Base-by-base conservation (phyloP, 2,888 invertebrate species). In the Pristionchus exspectatus region DNA sequence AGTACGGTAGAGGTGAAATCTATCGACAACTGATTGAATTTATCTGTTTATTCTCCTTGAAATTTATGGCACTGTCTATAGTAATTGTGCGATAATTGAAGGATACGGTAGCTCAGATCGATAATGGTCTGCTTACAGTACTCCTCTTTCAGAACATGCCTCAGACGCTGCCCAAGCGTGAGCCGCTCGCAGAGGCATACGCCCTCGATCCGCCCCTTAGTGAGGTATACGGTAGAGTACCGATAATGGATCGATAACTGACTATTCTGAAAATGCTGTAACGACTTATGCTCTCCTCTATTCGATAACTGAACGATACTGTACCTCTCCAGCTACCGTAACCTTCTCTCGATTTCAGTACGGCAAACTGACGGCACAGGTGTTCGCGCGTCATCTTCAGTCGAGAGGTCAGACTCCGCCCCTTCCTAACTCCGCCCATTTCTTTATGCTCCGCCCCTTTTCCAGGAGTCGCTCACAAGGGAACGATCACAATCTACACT, bases 141-240 rank as follows among this genome's bases (percentile, higher is more conserved):
- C 9, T 14, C 38, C 7, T 56, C 44, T 50, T 50, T 9, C 77
- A 88, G 88, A 88, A 88, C 27, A 59, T 88, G 74, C 88, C 88
- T 18, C 56, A 69, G 56, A 59, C 88, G 14, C 77, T 88, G 7
- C 88, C 88, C 16, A 88, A 88, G 77, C 74, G 88, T 56, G 72
- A 56, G 5, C 18, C 30, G 14, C n/a, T 74, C 24, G 54, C 87
- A 16, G 87, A 38, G 24, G 87, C 87, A 14, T 87, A 72, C 27
- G 54, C 44, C 12, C 59, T 54, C 24, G 88, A 88, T 18, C 74
- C 88, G 56, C 88, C 88, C 12, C 27, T 88, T n/a, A 74, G 74
- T n/a, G 87, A 87, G 87, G 69, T 87, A 59, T 83, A 83, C 54
- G 24, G 44, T 77, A 44, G n/a, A 44, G 38, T 44, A 74, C 74